Base-by-base conservation (phyloP, 2,797 vertebrate species). In the Ctenopoma kingsleyae region DNA sequence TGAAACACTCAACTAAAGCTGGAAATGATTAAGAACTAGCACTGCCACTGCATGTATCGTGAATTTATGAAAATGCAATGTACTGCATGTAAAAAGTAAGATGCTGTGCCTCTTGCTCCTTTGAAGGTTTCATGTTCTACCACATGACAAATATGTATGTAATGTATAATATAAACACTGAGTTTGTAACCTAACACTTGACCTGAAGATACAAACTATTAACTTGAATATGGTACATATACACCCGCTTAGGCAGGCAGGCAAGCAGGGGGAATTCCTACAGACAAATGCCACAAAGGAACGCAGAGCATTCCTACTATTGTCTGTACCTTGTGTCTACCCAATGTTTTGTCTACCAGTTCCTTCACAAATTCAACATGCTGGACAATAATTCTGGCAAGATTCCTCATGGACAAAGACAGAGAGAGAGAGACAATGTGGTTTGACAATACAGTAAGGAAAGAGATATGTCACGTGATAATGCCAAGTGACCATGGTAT, bases 331-430 rank as follows among this genome's bases (percentile, higher is more conserved):
- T 47, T 8, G 2, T 23, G 27, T n/a, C 27, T 30, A 30, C 27
- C 27, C 27, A 38, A 10, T 69, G 67, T 79, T 81, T 71, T 64
- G 66, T 83, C 77, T 86, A 44, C 66, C 74, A 11, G 44, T 71
- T 67, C 79, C 73, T 74, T 81, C 49, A 72, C 78, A 90, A 86
- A 89, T 91, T 85, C 84, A 82, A 87, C 82, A 82, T 27, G 77
- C 76, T 74, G 64, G 52, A 76, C 72, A 64, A 47, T 53, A 47
- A 74, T 58, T 68, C 52, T 16, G 22, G 67, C 23, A 32, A 47
- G 62, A 77, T 60, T 76, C 56, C 67, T 55, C 8, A 10, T 27
- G 66, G 69, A 69, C 65, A 60, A 46, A 72, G 35, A 69, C 46
- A 47, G 0, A 1, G 27, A 43, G 20, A 64, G 20, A 64, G 1